phyloP scores from a whole-genome alignment of 64 coral and sea anemone species.

The Porites lutea region DNA sequence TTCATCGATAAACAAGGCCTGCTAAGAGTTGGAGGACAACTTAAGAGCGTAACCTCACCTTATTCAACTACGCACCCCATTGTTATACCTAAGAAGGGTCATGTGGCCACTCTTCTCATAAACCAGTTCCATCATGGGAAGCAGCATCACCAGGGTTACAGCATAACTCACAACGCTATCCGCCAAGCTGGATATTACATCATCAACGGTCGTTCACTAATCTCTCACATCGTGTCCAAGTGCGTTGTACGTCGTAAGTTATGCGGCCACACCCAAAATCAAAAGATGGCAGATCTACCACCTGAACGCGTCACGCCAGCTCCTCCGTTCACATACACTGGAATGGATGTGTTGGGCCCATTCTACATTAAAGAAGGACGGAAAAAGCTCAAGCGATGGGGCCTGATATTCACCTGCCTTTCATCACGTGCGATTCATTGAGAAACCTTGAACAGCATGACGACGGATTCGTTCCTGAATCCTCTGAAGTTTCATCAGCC shows the following conservation, averaged over 20 bases:
- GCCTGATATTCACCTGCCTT: constrained; percentile 19
- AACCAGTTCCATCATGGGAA: neutral
- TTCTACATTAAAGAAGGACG: neutral
- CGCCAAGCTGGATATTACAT: constrained; percentile 2
- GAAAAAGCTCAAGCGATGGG: constrained; percentile 36
- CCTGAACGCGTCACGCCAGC: constrained; percentile 46
- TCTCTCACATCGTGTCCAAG: neutral
- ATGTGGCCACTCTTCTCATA: constrained; percentile 42
- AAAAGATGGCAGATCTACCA: constrained; percentile 60
- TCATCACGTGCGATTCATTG: constrained; percentile 37
- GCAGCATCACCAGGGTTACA: constrained; percentile 22
- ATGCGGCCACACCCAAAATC: neutral
- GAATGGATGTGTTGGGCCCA: too few relatives aligned
- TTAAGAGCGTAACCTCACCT: neutral
- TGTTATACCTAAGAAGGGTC: constrained; percentile 33
- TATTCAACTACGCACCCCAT: constrained; percentile 50
- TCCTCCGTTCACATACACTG: neutral
- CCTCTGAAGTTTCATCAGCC: constrained; percentile 40
- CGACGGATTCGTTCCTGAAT: neutral
- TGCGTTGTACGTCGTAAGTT: neutral
- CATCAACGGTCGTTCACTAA: neutral
- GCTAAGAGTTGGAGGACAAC: constrained; percentile 64
- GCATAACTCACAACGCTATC: neutral
- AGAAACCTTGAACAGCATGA: neutral
- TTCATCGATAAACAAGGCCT: constrained; percentile 60